Base-by-base conservation (phyloP, 2,113 vertebrate species). In the Todiramphus chloris region DNA sequence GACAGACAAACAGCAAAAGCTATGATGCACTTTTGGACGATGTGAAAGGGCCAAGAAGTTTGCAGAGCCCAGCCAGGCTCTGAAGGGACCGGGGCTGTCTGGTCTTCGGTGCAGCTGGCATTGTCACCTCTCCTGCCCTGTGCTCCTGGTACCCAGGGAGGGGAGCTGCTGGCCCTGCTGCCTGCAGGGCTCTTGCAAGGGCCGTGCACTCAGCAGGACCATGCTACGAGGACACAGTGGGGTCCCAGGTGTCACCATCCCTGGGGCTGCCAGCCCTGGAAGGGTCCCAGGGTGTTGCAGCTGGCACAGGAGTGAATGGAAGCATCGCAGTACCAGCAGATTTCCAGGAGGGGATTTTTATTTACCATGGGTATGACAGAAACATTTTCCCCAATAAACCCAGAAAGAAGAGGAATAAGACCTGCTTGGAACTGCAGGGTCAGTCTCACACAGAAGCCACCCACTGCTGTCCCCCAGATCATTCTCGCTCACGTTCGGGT, bases 281-380 rank as follows among this genome's bases (percentile, higher is more conserved):
- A 16, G 30, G 35, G 59, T 16, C 13, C 50, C 9, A 35, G 16
- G 58, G 17, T 43, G 7, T 4, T 0, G 15, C 43, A 33, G 10
- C 66, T 28, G 50, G 4, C 15, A 5, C 8, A 15, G 39, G 39
- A 60, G 28, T 0, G 4, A 23, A 12, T 4, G 33, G 58, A 46
- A 53, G 14, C 0, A 0, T 51, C 21, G 2, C 2, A 0, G 33
- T 0, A 0, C 5, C 30, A 18, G 4, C 20, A 25, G 60, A 11
- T 16, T 51, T 35, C 51, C 58, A 59, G 5, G 51, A 50, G 4
- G 6, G 17, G 11, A 27, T 23, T 56, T 68, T 62, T 62, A 62
- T 75, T 75, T 39, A 31, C 16, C 11, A 1, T 3, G 37, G 31
- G 37, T 33, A 8, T 27, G 25, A 51, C 11, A 33, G 2, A 8